Evolutionary conservation across 1,140 invertebrate species (phyloP).

Genomic region (Saccostrea glomerata): DNA sequence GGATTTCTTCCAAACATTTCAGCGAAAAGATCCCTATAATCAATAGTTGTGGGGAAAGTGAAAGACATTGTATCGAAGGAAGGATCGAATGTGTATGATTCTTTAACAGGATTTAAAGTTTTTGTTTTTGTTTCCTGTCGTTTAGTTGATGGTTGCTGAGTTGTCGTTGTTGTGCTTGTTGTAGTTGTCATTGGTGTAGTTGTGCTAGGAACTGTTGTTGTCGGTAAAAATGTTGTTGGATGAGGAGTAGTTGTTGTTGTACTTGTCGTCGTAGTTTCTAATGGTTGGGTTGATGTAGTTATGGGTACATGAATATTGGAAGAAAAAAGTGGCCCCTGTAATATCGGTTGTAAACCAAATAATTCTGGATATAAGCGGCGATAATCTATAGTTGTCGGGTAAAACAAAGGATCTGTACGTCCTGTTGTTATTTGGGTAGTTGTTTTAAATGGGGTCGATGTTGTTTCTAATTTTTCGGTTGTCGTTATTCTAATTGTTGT

Average conservation of each 20-base stretch:
- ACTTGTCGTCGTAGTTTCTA: neutral
- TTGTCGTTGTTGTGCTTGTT: neutral
- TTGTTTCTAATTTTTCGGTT: neutral
- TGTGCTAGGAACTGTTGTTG: neutral
- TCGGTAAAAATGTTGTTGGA: neutral
- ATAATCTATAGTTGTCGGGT: neutral
- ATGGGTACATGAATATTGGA: neutral
- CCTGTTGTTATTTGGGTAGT: neutral
- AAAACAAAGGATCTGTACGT: neutral
- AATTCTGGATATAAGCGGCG: neutral
- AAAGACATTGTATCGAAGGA: neutral
- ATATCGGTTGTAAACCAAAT: neutral
- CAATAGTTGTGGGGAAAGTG: neutral
- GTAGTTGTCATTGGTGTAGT: neutral
- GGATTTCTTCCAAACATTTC: conserved; percentile 31
- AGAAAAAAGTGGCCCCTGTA: neutral
- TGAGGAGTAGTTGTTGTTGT: neutral
- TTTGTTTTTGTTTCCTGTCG: neutral
- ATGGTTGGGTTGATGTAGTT: neutral
- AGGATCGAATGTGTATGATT: neutral
- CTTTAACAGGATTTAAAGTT: neutral
- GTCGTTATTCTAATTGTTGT: neutral
- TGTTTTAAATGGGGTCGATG: neutral
- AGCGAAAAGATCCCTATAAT: conserved; percentile 5
- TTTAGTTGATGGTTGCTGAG: neutral